Conservation (phyloP, 2,888 invertebrate species). For the Dichetophora obliterata region DNA sequence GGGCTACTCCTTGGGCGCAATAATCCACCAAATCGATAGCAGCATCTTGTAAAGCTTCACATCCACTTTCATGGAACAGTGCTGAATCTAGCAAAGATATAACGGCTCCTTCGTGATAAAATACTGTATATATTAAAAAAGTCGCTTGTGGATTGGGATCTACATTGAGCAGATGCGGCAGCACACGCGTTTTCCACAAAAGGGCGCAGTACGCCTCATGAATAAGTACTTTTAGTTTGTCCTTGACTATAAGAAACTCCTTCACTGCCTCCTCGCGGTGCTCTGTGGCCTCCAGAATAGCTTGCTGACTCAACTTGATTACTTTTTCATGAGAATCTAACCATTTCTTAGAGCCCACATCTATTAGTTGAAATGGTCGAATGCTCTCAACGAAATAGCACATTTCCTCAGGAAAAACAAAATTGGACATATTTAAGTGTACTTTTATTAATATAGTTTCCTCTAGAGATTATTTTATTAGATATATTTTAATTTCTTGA, state of each 20-base stretch:
- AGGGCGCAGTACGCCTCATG: conserved; percentile 86
- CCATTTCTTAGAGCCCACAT: conserved; percentile 83
- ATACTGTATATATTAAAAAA: conserved; percentile 83
- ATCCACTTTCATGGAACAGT: conserved; percentile 84
- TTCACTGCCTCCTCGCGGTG: conserved; percentile 87
- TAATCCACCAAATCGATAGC: conserved; percentile 88
- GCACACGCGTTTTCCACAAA: conserved; percentile 87
- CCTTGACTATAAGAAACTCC: conserved; percentile 77
- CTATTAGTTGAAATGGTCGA: conserved; percentile 75
- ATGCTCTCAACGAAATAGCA: conserved; percentile 82
- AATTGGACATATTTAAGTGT: conserved; percentile 64
- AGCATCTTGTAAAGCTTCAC: conserved; percentile 81
- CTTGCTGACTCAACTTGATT: conserved; percentile 90
- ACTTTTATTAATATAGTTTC: not conserved
- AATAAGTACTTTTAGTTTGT: conserved; percentile 75
- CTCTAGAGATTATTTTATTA: not conserved
- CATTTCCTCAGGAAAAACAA: conserved; percentile 78
- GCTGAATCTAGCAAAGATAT: conserved; percentile 86
- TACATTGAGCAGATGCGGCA: conserved; percentile 81
- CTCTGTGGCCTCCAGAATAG: conserved; percentile 82
- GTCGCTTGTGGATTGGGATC: conserved; percentile 78
- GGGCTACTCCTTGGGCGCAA: conserved; percentile 77
- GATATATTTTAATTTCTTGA: not conserved
- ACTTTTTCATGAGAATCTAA: conserved; percentile 85
- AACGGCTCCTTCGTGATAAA: conserved; percentile 84